A percentile compares a stretch with the other conserved stretches of the same genome.
Evolutionary conservation across 2,797 vertebrate species (phyloP).

Genomic region (Melanotaenia boesemani): DNA sequence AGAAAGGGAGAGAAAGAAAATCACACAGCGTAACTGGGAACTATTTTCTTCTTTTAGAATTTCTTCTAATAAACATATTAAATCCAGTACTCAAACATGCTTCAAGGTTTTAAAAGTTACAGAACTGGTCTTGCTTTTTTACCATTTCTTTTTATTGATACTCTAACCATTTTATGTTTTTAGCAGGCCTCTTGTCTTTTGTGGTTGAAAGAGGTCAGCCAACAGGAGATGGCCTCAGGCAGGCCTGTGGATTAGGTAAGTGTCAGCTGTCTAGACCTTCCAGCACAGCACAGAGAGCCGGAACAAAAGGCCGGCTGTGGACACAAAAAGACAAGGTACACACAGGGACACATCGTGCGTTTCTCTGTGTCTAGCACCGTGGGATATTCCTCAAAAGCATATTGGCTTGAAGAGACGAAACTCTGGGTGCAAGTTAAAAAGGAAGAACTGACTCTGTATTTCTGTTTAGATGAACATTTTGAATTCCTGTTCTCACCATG

Average conservation of each 20-base stretch:
- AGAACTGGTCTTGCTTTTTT: not conserved
- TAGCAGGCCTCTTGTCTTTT: constrained; percentile 16
- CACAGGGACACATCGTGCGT: constrained; percentile 34
- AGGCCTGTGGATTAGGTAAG: constrained; percentile 64
- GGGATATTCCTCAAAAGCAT: constrained; percentile 62
- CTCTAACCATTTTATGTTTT: not conserved
- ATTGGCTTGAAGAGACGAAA: constrained; percentile 17
- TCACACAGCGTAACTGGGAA: not conserved
- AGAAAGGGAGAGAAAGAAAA: not conserved
- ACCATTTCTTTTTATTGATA: not conserved
- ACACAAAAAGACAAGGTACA: constrained; percentile 61
- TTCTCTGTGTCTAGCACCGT: constrained; percentile 37
- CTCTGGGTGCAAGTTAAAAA: not conserved
- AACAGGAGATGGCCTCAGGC: constrained; percentile 54
- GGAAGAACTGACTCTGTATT: not conserved
- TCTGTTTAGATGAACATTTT: not conserved
- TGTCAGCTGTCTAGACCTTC: constrained; percentile 72
- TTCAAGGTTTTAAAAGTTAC: not conserved
- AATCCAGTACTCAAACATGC: not conserved
- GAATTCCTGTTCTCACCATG: not conserved
- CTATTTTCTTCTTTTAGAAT: not conserved
- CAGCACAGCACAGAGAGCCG: constrained; percentile 50
- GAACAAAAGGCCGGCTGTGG: constrained; percentile 65
- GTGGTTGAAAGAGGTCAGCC: constrained; percentile 42
- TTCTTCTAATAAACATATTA: not conserved